Conservation (phyloP, 2,888 invertebrate genomes). For the Melanchra persicariae region DNA sequence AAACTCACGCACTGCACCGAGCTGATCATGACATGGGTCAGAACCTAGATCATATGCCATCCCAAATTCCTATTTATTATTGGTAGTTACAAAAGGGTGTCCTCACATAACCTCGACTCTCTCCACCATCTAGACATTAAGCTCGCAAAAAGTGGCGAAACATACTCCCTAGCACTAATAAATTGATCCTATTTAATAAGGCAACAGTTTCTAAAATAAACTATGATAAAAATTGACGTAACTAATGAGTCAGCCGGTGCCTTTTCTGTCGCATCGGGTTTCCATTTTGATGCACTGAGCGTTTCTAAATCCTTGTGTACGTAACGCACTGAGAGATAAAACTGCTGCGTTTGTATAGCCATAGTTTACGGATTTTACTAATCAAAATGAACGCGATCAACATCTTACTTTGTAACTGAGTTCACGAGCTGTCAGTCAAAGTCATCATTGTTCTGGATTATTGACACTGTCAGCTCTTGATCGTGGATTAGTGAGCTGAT, state of each 20-base stretch:
- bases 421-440: no score
- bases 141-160: neutral
- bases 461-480: no score
- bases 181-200: slow-evolving; percentile 18
- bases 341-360: neutral
- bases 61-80: neutral
- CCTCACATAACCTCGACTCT: neutral
- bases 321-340: slow-evolving; percentile 23
- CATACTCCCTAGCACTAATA: neutral
- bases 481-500: no score
- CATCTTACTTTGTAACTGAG: no score
- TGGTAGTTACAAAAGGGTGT: neutral
- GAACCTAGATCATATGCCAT: neutral
- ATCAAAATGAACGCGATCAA: no score
- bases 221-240: slow-evolving; percentile 66
- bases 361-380: no score
- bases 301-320: slow-evolving; percentile 71
- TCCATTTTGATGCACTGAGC: slow-evolving; percentile 66
- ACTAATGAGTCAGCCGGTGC: slow-evolving; percentile 71
- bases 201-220: slow-evolving; percentile 37
- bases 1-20: no score
- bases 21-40: no score
- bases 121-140: neutral
- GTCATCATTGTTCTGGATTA: no score
- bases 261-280: slow-evolving; percentile 74